Evolutionary conservation across 2,113 vertebrate genomes (phyloP).

Genomic region (Oceanodroma tethys): DNA sequence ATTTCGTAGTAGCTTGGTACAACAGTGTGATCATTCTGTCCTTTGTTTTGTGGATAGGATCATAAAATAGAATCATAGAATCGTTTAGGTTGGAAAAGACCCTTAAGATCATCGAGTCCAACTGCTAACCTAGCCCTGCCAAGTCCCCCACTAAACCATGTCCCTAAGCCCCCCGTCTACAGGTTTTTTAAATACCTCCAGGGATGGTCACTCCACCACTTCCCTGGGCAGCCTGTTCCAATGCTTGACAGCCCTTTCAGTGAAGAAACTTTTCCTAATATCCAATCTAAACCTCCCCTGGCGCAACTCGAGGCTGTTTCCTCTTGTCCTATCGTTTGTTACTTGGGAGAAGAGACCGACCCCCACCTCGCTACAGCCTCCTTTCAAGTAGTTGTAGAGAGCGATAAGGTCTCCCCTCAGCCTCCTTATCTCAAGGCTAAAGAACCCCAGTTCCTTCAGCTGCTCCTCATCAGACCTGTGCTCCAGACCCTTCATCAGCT

Average conservation of each 20-base stretch:
- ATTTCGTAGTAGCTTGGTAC: background rate
- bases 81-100: no score
- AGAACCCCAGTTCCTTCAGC: background rate
- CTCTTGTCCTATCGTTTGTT: rapidly evolving
- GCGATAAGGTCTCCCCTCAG: background rate
- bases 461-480: background rate
- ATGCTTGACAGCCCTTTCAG: background rate
- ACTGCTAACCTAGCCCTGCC: background rate
- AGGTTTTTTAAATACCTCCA: rapidly evolving
- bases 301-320: background rate
- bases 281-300: background rate
- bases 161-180: background rate
- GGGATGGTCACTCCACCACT: no score
- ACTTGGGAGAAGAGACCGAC: background rate
- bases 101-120: background rate
- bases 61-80: background rate
- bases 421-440: background rate
- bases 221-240: background rate
- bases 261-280: background rate
- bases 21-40: background rate
- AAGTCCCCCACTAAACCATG: background rate
- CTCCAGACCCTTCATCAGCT: background rate
- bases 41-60: background rate
- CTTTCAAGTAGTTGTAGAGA: background rate
- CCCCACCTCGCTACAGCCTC: rapidly evolving